phyloP scores from a whole-genome alignment of 2,888 invertebrate genomes.

The Stenolophus ochropezus region DNA sequence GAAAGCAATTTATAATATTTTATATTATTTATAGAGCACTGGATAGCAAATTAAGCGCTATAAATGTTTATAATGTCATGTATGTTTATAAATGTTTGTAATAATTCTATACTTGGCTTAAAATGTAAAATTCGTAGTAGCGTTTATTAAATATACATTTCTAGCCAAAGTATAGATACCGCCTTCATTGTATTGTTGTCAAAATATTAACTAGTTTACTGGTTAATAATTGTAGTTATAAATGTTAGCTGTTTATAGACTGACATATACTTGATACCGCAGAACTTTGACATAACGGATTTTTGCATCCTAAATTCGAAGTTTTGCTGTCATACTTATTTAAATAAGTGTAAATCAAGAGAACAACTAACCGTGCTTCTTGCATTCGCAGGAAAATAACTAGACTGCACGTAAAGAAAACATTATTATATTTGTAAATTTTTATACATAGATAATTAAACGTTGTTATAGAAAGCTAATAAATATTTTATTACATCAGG shows the following conservation, averaged over 20 bases:
- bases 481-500: slow-evolving; percentile 85
- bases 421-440: slow-evolving; percentile 54
- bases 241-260: slow-evolving; percentile 37
- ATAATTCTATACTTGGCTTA: slow-evolving; percentile 15
- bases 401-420: slow-evolving; percentile 50
- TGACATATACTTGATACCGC: slow-evolving; percentile 10
- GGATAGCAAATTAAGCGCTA: not conserved
- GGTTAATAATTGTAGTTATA: slow-evolving; percentile 17
- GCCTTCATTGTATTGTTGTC: slow-evolving; percentile 26
- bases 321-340: no score
- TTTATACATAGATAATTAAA: slow-evolving; percentile 67
- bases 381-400: slow-evolving; percentile 17
- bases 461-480: slow-evolving; percentile 86
- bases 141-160: not conserved
- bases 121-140: not conserved
- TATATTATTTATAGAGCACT: slow-evolving; percentile 18
- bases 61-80: slow-evolving; percentile 12
- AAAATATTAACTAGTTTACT: slow-evolving; percentile 27
- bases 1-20: slow-evolving; percentile 32
- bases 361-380: slow-evolving; percentile 7
- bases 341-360: not conserved
- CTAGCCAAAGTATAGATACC: slow-evolving; percentile 10
- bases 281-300: not conserved
- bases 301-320: no score
- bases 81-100: slow-evolving; percentile 32